Conservation (phyloP, 2,888 invertebrate species). For the Argyresthia albistria region DNA sequence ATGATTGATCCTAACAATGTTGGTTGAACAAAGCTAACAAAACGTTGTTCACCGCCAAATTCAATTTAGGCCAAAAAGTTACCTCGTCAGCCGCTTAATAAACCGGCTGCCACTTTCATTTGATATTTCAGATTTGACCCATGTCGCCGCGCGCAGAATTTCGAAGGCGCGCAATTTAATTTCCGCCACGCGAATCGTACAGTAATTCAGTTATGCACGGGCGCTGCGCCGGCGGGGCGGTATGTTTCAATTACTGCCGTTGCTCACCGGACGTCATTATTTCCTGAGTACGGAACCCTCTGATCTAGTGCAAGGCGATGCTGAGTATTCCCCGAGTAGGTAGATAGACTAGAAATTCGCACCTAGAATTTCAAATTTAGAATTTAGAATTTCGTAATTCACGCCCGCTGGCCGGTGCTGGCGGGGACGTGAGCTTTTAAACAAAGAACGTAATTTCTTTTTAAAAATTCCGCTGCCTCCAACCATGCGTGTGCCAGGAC, state of each 20-base stretch:
- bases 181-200: conserved; percentile 41
- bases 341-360: too few species aligned
- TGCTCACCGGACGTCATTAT: conserved; percentile 48
- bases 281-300: conserved; percentile 31
- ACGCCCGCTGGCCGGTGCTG: too few species aligned
- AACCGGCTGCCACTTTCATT: background rate
- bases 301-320: background rate
- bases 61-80: too few species aligned
- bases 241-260: conserved; percentile 43
- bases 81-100: background rate
- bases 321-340: too few species aligned
- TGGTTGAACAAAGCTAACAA: too few species aligned
- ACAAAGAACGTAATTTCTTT: too few species aligned
- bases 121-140: background rate
- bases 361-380: background rate
- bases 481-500: too few species aligned
- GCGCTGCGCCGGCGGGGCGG: conserved; percentile 23
- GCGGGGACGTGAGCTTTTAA: too few species aligned
- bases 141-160: background rate
- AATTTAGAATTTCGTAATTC: too few species aligned
- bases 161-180: conserved; percentile 19
- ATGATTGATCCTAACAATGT: too few species aligned
- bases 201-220: conserved; percentile 34
- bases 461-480: too few species aligned
- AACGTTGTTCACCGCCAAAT: too few species aligned